These are phyloP conservation scores for Netelia melanura DNA, from an alignment of 2,888 invertebrate genomes.

Conservation along the genomic window DNA sequence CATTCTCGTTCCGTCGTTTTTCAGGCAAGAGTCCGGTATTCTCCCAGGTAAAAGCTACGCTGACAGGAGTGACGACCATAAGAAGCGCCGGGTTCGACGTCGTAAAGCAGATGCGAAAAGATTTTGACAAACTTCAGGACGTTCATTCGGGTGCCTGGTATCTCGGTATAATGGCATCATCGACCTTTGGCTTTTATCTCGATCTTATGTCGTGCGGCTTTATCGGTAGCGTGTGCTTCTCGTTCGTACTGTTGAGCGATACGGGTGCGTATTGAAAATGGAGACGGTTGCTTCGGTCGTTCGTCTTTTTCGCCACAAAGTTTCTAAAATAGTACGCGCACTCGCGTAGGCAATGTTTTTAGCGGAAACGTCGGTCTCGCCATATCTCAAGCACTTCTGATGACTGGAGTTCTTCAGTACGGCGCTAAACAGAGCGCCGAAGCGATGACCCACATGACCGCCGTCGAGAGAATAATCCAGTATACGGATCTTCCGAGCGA, in stretches of 20 bases:
- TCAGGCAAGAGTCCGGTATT: slow-evolving; percentile 93
- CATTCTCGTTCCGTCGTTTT: neutral
- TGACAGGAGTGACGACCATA: slow-evolving; percentile 94
- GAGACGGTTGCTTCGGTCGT: no score
- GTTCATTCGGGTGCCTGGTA: slow-evolving; percentile 90
- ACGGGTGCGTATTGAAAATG: slow-evolving; percentile 84
- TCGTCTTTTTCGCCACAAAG: no score
- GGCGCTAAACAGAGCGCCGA: slow-evolving; percentile 92
- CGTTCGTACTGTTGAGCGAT: slow-evolving; percentile 87
- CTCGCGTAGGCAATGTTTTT: slow-evolving; percentile 84
- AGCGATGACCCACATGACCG: slow-evolving; percentile 90
- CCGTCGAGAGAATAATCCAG: slow-evolving; percentile 93
- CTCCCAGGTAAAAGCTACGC: slow-evolving; percentile 93
- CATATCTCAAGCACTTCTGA: slow-evolving; percentile 89
- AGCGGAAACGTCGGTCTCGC: slow-evolving; percentile 91
- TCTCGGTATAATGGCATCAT: slow-evolving; percentile 73
- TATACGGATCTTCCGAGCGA: slow-evolving; percentile 92
- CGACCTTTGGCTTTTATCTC: slow-evolving; percentile 91
- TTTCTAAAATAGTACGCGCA: neutral
- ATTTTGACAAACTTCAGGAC: slow-evolving; percentile 90
- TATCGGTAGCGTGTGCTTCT: slow-evolving; percentile 88
- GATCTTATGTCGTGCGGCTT: slow-evolving; percentile 90
- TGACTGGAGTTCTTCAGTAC: slow-evolving; percentile 93
- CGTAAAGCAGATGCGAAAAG: slow-evolving; percentile 89
- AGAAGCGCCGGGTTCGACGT: slow-evolving; percentile 89